Percentiles rank a stretch among this genome's conserved stretches.
Conservation (phyloP, 2,113 vertebrate species). For the Petaurus breviceps region DNA sequence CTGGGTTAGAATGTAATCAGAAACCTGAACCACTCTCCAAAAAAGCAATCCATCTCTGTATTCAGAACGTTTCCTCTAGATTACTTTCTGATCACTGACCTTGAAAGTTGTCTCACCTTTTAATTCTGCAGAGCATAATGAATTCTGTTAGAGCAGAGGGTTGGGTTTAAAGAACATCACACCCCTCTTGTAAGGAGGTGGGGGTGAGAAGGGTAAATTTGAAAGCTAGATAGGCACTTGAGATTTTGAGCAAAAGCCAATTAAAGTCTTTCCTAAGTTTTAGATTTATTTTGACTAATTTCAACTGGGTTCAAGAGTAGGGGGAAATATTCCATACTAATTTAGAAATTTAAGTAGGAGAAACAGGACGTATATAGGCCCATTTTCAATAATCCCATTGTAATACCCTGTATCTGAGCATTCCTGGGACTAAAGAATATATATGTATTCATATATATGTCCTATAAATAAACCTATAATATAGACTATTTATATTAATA, state of each 20-base stretch:
- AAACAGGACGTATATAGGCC: neutral
- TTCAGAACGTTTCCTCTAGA: conserved; percentile 20
- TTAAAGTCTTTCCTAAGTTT: neutral
- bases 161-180: neutral
- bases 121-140: neutral
- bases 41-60: neutral
- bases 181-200: neutral
- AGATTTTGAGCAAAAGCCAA: conserved; percentile 26
- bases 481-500: neutral
- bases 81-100: conserved; percentile 14
- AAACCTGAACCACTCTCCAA: conserved; percentile 69
- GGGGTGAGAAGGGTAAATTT: neutral
- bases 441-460: neutral
- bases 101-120: neutral
- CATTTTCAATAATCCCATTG: neutral
- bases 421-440: neutral
- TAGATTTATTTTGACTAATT: conserved; percentile 36
- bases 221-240: conserved; percentile 39
- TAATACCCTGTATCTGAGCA: neutral
- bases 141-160: conserved; percentile 1
- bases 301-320: conserved; percentile 10
- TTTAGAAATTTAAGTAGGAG: neutral
- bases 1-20: conserved; percentile 70
- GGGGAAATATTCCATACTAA: neutral
- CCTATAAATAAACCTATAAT: neutral